phyloP scores from a whole-genome alignment of 2,797 vertebrate genomes.

The Pantherophis alleghaniensis region DNA sequence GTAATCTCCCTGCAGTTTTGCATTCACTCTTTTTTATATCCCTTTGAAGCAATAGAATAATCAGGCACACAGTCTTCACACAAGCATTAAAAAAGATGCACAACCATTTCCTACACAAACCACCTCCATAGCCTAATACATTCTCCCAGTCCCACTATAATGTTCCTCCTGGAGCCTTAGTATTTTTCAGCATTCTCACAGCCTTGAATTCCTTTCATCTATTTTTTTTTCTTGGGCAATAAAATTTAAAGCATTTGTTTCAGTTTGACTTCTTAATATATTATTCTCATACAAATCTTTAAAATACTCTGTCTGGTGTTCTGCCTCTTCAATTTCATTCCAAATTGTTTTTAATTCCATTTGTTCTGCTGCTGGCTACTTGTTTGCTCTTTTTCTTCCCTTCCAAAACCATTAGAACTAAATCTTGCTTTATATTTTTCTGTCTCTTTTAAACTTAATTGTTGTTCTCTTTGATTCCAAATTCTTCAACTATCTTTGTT shows the following conservation, averaged over 20 bases:
- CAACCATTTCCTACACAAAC: not conserved
- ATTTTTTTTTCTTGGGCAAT: not conserved
- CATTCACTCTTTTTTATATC: not conserved
- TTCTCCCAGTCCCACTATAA: not conserved
- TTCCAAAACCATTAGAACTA: not conserved
- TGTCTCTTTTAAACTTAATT: not conserved
- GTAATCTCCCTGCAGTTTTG: not conserved
- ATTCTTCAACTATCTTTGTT: not conserved
- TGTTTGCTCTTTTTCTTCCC: not conserved
- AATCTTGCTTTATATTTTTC: not conserved
- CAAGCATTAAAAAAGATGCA: not conserved
- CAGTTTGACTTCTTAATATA: not conserved
- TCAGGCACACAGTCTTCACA: not conserved
- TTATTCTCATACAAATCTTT: not conserved
- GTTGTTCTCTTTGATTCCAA: not conserved
- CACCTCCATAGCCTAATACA: not conserved
- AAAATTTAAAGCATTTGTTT: not conserved
- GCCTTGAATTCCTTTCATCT: not conserved
- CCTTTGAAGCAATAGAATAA: not conserved
- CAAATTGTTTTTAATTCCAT: not conserved
- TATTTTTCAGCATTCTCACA: not conserved
- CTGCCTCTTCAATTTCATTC: not conserved
- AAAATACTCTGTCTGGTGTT: not conserved
- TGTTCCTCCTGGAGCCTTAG: not conserved
- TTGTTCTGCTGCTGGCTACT: not conserved